Evolutionary conservation across 2,113 vertebrate genomes (phyloP).

Genomic region (Syngnathus typhle): DNA sequence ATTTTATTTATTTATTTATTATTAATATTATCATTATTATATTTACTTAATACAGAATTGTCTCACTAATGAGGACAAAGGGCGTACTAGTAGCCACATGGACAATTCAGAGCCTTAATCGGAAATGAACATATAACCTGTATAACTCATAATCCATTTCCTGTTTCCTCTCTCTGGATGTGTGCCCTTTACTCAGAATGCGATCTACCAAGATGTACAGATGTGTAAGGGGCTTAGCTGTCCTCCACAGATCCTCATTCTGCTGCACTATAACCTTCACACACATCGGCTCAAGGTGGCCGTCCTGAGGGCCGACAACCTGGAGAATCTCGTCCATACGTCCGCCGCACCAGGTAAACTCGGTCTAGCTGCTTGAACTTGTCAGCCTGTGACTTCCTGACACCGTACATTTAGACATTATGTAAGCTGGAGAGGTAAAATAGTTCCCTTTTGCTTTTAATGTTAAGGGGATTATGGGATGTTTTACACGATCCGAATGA

Average conservation of each 20-base stretch:
- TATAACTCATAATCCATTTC: not conserved
- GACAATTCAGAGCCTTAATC: too few species aligned
- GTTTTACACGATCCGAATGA: constrained; percentile 57
- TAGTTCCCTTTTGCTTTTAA: constrained; percentile 67
- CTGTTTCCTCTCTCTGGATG: constrained; percentile 23
- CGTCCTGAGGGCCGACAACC: constrained; percentile 63
- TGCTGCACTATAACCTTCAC: constrained; percentile 65
- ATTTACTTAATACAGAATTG: too few species aligned
- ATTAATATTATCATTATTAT: too few species aligned
- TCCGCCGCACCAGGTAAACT: constrained; percentile 53
- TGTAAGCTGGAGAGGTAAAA: constrained; percentile 40
- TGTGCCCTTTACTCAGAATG: constrained; percentile 39
- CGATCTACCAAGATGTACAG: constrained; percentile 24
- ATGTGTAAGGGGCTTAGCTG: constrained; percentile 1
- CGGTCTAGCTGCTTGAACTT: not conserved
- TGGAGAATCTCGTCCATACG: constrained; percentile 35
- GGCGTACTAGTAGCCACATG: too few species aligned
- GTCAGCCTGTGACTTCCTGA: not conserved
- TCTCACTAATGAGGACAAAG: too few species aligned
- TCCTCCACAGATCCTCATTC: constrained; percentile 52
- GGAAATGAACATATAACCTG: too few species aligned
- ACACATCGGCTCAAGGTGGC: constrained; percentile 65
- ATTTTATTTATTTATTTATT: too few species aligned
- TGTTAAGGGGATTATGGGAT: constrained; percentile 64
- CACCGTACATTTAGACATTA: constrained; percentile 18